A percentile compares a stretch with the other conserved stretches of the same genome.
These are phyloP conservation scores for Battus philenor DNA, from an alignment of 1,140 invertebrate species.

Conservation along the genomic window DNA sequence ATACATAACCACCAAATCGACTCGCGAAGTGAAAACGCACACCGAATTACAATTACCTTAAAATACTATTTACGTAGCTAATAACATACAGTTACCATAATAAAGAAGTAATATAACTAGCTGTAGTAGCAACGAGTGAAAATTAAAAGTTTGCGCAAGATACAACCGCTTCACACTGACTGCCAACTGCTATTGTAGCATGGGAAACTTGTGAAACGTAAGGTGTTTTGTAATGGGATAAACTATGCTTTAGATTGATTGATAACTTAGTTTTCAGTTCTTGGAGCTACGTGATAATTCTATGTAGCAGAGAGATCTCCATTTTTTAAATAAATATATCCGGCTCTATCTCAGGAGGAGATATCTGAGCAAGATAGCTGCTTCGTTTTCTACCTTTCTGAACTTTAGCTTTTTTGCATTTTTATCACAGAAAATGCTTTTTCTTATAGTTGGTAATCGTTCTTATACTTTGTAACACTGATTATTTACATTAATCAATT, in stretches of 20 bases:
- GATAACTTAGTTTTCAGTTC: constrained; percentile 1
- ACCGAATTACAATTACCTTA: neutral
- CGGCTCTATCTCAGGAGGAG: too few species aligned
- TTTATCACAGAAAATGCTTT: too few species aligned
- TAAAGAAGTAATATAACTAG: constrained; percentile 5
- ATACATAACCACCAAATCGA: constrained; percentile 1
- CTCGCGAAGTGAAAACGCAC: neutral
- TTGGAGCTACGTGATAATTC: constrained; percentile 12
- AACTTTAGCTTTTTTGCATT: too few species aligned
- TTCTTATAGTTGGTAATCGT: too few species aligned
- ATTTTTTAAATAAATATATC: too few species aligned
- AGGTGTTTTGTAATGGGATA: constrained; percentile 14
- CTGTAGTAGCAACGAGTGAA: constrained; percentile 3
- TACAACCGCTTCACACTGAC: constrained; percentile 6
- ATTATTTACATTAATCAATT: too few species aligned
- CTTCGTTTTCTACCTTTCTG: too few species aligned
- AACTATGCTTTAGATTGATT: constrained; percentile 1
- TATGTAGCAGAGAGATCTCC: too few species aligned
- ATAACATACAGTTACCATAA: neutral
- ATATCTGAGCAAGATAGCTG: too few species aligned
- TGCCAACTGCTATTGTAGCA: constrained; percentile 17
- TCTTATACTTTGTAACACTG: too few species aligned
- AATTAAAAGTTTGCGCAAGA: constrained; percentile 9
- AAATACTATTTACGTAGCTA: neutral
- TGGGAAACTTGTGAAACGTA: constrained; percentile 21